These are phyloP conservation scores for Teleopsis dalmanni DNA, from an alignment of 1,140 invertebrate genomes.

Conservation along the genomic window DNA sequence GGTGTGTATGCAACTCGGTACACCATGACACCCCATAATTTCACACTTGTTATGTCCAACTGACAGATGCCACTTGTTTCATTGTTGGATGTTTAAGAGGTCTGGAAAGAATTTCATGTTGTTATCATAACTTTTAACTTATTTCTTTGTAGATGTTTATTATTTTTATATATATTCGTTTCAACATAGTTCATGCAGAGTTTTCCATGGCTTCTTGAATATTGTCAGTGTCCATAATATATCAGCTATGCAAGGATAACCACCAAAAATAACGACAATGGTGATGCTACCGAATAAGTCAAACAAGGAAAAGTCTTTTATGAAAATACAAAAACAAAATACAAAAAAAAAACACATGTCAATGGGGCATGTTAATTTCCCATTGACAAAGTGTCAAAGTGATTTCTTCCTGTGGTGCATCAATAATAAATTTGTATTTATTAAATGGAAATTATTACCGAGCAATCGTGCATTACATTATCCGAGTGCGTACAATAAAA, in stretches of 20 bases:
- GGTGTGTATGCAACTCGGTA: not conserved
- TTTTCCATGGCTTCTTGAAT: not conserved
- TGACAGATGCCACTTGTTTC: slow-evolving; percentile 2
- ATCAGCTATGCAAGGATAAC: not conserved
- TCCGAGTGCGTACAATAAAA: slow-evolving; percentile 2
- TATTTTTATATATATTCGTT: too few relatives aligned
- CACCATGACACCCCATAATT: slow-evolving; percentile 3
- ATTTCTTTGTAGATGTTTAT: too few relatives aligned
- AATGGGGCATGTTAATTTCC: slow-evolving; percentile 10
- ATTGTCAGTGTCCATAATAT: not conserved
- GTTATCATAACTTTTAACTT: too few relatives aligned
- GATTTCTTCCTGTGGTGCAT: slow-evolving; percentile 3
- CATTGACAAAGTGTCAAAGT: slow-evolving; percentile 10
- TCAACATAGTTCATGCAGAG: too few relatives aligned
- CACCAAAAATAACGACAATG: not conserved
- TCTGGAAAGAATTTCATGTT: too few relatives aligned
- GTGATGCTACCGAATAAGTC: not conserved
- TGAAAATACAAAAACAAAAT: not conserved
- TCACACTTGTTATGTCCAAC: slow-evolving; percentile 7
- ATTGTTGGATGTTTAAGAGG: not conserved
- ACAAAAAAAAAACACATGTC: not conserved
- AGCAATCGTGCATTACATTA: not conserved
- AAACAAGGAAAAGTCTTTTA: not conserved
- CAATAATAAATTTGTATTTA: not conserved
- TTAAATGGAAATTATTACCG: not conserved